Base-by-base conservation (phyloP, 2,113 vertebrate genomes). In the Mirza zaza region DNA sequence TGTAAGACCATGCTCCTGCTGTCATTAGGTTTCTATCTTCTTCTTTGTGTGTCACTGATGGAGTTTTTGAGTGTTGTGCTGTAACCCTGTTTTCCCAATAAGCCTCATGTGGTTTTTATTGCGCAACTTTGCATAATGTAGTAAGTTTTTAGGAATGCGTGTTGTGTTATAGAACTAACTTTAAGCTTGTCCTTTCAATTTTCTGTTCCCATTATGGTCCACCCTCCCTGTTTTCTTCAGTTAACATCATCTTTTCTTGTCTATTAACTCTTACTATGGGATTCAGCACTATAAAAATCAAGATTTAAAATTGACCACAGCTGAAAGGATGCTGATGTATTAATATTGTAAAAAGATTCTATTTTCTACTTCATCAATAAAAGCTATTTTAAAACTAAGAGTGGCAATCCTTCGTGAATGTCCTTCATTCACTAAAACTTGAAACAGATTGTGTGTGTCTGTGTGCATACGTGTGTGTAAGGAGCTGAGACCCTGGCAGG, bases 311-410 rank as follows among this genome's bases (percentile, higher is more conserved):
- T 27, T 71, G 90, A 20, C 65, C 65, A 65, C 92, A 10, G 27
- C 42, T 88, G 61, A 71, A 95, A 75, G 39, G 86, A 21, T 76
- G 50, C 36, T 70, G 50, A 70, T 68, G 1, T 12, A 73, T 25
- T 83, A 71, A 82, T 45, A 73, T 90, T 85, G n/a, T 13, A 13
- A 48, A 76, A 87, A 89, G 48, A 25, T 34, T 50, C 14, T 50
- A 90, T 94, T 52, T 85, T 48, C 36, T 88, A 91, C 15, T 82
- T 52, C 42, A 73, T 70, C 42, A 91, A 87, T 73, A 94, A 96
- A 95, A 89, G 23, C 23, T 91, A 88, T 67, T 93, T 95, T 48
- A 93, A 96, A 97, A 81, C 63, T 63, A 79, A 86, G 57, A 92
- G 76, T 73, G 79, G 39, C 45, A 84, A 34, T 50, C 45, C 75